phyloP scores from a whole-genome alignment of 2,888 invertebrate genomes.

The Trichogramma evanescens region DNA sequence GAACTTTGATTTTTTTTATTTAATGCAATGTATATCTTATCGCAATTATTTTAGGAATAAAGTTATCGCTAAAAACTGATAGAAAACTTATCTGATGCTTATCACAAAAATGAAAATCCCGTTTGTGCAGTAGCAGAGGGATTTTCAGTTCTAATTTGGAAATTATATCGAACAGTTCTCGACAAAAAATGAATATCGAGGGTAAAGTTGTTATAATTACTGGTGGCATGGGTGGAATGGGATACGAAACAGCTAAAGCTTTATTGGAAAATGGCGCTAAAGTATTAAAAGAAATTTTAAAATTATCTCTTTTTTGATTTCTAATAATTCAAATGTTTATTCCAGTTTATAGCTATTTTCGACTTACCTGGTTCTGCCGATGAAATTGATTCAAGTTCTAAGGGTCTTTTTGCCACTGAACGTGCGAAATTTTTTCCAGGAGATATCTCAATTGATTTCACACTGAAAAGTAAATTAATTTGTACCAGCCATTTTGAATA shows the following conservation, averaged over 20 bases:
- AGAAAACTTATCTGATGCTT: no score
- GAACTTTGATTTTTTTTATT: no score
- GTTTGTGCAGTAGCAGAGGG: no score
- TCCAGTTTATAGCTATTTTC: conserved; percentile 39
- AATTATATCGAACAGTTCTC: background rate
- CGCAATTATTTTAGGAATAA: no score
- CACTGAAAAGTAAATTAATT: conserved; percentile 44
- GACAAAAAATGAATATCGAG: conserved; percentile 24
- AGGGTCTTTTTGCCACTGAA: conserved; percentile 46
- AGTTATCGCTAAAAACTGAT: no score
- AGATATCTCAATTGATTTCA: conserved; percentile 47
- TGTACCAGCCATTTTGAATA: background rate
- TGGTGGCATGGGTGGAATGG: conserved; percentile 54
- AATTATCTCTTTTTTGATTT: background rate
- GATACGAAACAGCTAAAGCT: conserved; percentile 47
- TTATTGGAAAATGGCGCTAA: conserved; percentile 47
- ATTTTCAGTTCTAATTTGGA: no score
- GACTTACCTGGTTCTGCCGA: conserved; percentile 45
- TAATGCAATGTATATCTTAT: no score
- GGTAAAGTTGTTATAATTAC: conserved; percentile 42
- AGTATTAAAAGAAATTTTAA: conserved; percentile 18
- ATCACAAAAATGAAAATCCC: no score
- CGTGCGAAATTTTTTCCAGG: conserved; percentile 49
- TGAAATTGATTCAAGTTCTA: conserved; percentile 44
- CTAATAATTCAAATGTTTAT: background rate